Conservation (phyloP, 1,140 invertebrate genomes). For the Nasonia longicornis region DNA sequence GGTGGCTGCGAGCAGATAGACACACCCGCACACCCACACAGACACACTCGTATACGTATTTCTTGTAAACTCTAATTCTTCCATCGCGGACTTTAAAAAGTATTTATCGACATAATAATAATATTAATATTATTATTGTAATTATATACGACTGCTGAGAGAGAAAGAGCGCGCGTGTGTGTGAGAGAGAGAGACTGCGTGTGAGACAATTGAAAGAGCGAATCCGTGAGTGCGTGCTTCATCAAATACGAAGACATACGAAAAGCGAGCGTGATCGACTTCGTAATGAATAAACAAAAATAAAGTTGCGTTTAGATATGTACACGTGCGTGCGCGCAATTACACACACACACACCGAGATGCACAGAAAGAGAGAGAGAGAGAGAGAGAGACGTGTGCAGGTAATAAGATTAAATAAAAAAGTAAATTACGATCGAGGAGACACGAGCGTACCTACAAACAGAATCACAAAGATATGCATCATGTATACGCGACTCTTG, state of each 20-base stretch:
- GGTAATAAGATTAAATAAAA: slow-evolving; percentile 37
- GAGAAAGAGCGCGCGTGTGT: neutral
- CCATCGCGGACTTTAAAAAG: slow-evolving; percentile 69
- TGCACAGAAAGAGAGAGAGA: slow-evolving; percentile 20
- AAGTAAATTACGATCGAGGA: slow-evolving; percentile 51
- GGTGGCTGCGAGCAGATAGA: slow-evolving; percentile 46
- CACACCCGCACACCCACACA: slow-evolving; percentile 51
- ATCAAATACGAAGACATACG: slow-evolving; percentile 52
- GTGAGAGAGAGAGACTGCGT: neutral
- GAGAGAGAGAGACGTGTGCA: slow-evolving; percentile 7
- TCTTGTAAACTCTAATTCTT: slow-evolving; percentile 71
- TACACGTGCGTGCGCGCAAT: slow-evolving; percentile 44
- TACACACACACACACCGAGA: slow-evolving; percentile 41
- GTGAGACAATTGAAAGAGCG: slow-evolving; percentile 1
- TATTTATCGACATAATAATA: slow-evolving; percentile 70
- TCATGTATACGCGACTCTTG: slow-evolving; percentile 71
- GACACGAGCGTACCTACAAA: slow-evolving; percentile 57
- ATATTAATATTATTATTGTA: slow-evolving; percentile 68
- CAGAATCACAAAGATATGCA: slow-evolving; percentile 69
- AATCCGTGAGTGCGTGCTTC: slow-evolving; percentile 15
- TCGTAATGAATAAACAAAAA: slow-evolving; percentile 43
- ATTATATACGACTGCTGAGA: slow-evolving; percentile 68
- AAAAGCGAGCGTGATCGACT: slow-evolving; percentile 43
- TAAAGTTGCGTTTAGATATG: slow-evolving; percentile 40
- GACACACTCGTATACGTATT: slow-evolving; percentile 71